Percentiles rank a stretch among this genome's conserved stretches.
These are phyloP conservation scores for Psococerastis gibbosa DNA, from an alignment of 2,888 invertebrate species.

Conservation along the genomic window DNA sequence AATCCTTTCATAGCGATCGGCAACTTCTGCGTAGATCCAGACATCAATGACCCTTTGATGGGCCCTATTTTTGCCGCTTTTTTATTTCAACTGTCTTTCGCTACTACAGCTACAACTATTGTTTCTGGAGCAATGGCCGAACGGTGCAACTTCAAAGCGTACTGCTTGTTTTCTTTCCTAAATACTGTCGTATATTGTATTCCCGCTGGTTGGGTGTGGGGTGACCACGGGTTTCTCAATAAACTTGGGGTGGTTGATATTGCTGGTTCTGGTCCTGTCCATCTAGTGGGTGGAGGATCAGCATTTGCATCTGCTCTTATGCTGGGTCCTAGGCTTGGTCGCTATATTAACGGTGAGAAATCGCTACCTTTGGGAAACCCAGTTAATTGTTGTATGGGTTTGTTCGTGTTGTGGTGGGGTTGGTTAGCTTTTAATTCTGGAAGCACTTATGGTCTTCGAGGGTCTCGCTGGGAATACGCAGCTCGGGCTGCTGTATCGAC, in stretches of 20 bases:
- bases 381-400: conserved; percentile 77
- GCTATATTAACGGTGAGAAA: conserved; percentile 57
- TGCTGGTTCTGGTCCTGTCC: conserved; percentile 81
- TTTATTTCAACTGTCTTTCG: conserved; percentile 76
- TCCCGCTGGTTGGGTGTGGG: conserved; percentile 90
- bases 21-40: conserved; percentile 62
- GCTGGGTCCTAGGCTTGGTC: conserved; percentile 72
- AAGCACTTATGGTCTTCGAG: conserved; percentile 43
- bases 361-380: conserved; percentile 69
- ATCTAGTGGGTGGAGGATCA: conserved; percentile 56
- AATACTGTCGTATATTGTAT: conserved; percentile 83
- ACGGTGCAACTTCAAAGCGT: conserved; percentile 77
- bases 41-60: conserved; percentile 52
- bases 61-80: conserved; percentile 76
- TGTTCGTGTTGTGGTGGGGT: conserved; percentile 92
- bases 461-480: conserved; percentile 80
- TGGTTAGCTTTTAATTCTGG: conserved; percentile 94
- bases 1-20: conserved; percentile 62
- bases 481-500: conserved; percentile 79
- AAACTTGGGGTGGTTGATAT: conserved; percentile 76
- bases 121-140: conserved; percentile 92
- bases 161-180: conserved; percentile 71
- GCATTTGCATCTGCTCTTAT: conserved; percentile 78
- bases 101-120: conserved; percentile 78
- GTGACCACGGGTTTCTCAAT: conserved; percentile 68